phyloP scores from a whole-genome alignment of 2,113 vertebrate genomes.

The Lasiurus borealis region DNA sequence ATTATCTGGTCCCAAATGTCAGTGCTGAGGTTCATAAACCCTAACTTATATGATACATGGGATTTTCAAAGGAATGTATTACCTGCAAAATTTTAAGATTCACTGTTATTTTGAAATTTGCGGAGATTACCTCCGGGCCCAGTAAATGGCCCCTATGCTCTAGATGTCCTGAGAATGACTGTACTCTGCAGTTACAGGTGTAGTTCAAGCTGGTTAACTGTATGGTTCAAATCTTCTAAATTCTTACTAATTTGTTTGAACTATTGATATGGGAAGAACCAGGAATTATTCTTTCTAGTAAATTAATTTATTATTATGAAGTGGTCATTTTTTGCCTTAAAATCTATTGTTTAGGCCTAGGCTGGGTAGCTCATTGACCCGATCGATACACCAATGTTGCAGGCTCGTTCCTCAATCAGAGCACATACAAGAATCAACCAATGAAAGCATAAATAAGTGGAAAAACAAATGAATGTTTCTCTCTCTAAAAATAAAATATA shows the following conservation, averaged over 20 bases:
- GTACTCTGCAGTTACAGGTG: not conserved
- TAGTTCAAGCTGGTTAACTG: not conserved
- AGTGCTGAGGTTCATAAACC: not conserved
- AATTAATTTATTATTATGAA: not conserved
- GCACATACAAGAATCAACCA: not conserved
- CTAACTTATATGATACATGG: not conserved
- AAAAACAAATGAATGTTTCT: no score
- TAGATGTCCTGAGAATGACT: not conserved
- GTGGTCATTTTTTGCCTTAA: not conserved
- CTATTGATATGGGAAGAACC: not conserved
- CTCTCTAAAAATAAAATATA: not conserved
- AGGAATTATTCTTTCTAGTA: not conserved
- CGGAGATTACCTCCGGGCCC: not conserved
- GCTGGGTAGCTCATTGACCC: not conserved
- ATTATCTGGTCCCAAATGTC: not conserved
- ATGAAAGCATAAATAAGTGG: not conserved
- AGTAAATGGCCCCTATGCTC: not conserved
- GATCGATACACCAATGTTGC: not conserved
- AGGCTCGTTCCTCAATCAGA: not conserved
- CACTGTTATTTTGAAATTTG: not conserved
- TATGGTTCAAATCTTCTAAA: not conserved
- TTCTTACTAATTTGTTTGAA: not conserved
- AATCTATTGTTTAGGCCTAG: not conserved
- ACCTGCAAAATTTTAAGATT: not conserved
- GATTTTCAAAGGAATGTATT: not conserved